Conservation (phyloP, 2,797 vertebrate genomes). For the Falco biarmicus region DNA sequence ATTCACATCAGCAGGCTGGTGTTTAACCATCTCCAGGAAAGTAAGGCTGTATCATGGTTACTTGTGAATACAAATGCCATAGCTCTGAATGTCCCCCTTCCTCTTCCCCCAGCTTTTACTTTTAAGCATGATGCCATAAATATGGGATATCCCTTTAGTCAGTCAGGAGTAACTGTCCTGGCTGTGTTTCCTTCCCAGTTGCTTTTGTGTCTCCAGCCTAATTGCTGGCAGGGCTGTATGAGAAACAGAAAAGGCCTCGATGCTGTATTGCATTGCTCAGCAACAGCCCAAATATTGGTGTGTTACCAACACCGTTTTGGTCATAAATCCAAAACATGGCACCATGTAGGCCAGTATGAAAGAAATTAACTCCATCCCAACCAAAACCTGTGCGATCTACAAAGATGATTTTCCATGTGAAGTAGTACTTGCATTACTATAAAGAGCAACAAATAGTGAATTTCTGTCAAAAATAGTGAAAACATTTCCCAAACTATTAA, state of each 20-base stretch:
- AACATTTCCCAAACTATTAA: neutral
- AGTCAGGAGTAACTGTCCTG: neutral
- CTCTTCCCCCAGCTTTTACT: neutral
- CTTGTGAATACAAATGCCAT: neutral
- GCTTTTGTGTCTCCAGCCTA: neutral
- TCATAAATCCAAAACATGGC: neutral
- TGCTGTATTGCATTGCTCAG: neutral
- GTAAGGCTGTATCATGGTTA: neutral
- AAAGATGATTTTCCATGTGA: neutral
- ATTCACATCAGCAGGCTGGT: neutral
- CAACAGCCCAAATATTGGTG: neutral
- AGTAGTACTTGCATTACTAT: neutral
- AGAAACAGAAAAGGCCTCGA: neutral
- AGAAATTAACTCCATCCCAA: neutral
- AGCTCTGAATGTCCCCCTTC: neutral
- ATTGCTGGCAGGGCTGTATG: neutral
- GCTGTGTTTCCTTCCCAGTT: neutral
- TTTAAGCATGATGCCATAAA: neutral
- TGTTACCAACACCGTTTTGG: neutral
- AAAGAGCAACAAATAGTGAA: neutral
- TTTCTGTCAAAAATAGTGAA: neutral
- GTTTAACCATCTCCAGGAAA: neutral
- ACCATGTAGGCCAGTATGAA: neutral
- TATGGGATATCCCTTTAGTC: neutral
- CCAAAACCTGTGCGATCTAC: neutral